A percentile compares a stretch with the other conserved stretches of the same genome.
These are phyloP conservation scores for Aplysia californica DNA, from an alignment of 1,140 invertebrate species.

Conservation along the genomic window DNA sequence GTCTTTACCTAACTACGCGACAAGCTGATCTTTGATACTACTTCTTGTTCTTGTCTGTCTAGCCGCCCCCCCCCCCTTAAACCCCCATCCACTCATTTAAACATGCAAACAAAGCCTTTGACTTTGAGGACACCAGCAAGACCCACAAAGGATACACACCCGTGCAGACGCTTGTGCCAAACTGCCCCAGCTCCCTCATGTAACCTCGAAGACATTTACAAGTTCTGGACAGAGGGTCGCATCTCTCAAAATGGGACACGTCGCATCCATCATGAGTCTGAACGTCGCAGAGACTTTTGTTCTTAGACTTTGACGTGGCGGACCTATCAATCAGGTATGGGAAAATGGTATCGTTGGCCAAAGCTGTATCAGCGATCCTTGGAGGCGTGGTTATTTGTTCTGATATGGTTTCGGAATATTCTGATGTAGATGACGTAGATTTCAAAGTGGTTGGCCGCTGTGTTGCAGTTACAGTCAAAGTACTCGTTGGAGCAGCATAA, in stretches of 20 bases:
- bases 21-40: no score
- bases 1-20: neutral
- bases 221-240: neutral
- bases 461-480: neutral
- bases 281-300: neutral
- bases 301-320: no score
- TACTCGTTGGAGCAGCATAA: no score
- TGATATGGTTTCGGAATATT: neutral
- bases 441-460: neutral
- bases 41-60: neutral
- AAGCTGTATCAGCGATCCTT: neutral
- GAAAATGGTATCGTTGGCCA: no score
- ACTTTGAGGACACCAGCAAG: neutral
- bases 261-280: slow-evolving; percentile 3
- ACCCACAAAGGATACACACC: neutral
- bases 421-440: neutral
- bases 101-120: neutral
- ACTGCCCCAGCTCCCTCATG: neutral
- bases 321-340: no score
- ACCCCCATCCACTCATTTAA: neutral
- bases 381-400: neutral
- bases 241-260: slow-evolving; percentile 10
- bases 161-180: neutral
- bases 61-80: neutral
- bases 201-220: slow-evolving; percentile 5